Conservation (phyloP, 2,113 vertebrate genomes). For the Gadus chalcogrammus region DNA sequence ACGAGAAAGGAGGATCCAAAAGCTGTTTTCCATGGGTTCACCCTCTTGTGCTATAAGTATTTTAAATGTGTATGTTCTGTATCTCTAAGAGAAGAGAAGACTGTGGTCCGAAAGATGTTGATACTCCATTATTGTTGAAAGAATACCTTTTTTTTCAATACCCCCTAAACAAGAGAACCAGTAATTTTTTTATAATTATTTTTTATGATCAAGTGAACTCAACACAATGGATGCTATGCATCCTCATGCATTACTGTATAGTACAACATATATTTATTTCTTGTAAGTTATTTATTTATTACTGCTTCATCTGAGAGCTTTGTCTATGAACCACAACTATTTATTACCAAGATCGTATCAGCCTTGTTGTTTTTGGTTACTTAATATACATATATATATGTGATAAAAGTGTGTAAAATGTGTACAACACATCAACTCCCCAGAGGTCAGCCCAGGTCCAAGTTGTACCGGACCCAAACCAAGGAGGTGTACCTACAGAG, state of each 20-base stretch:
- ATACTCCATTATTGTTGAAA: no score
- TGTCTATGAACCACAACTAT: conserved; percentile 71
- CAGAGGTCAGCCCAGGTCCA: no score
- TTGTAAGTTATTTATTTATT: conserved; percentile 86
- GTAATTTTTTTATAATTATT: conserved; percentile 24
- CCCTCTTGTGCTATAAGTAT: conserved; percentile 19
- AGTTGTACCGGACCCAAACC: no score
- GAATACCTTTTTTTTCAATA: neutral
- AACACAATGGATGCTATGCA: conserved; percentile 78
- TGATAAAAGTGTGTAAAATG: conserved; percentile 3
- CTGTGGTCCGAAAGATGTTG: conserved; percentile 18
- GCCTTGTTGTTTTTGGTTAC: conserved; percentile 43
- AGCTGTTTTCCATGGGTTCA: conserved; percentile 1
- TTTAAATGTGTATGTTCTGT: conserved; percentile 19
- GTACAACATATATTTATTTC: conserved; percentile 81
- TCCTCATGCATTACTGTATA: conserved; percentile 77
- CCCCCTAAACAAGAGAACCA: conserved; percentile 30
- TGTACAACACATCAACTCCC: conserved; percentile 16
- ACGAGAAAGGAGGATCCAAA: neutral
- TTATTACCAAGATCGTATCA: conserved; percentile 68
- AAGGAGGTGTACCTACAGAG: no score
- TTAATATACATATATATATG: conserved; percentile 15
- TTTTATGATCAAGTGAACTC: conserved; percentile 61
- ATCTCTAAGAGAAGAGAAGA: conserved; percentile 5
- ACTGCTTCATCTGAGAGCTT: conserved; percentile 69